Evolutionary conservation across 2,888 invertebrate species (phyloP).

Genomic region (Deladenus siricidicola): DNA sequence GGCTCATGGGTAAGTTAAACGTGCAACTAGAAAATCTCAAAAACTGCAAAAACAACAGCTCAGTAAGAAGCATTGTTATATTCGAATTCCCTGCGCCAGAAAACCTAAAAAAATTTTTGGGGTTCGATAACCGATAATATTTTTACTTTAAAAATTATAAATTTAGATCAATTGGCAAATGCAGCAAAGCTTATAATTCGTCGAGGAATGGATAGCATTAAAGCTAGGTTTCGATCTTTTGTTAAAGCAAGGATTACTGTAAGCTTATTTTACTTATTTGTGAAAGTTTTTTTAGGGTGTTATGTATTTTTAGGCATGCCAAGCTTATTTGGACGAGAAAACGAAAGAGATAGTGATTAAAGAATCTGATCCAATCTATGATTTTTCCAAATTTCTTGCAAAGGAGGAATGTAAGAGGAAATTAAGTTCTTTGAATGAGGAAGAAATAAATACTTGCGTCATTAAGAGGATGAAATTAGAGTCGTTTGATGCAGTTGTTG

Average conservation of each 20-base stretch:
- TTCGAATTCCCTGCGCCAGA: no score
- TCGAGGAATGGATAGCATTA: neutral
- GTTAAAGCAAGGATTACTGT: neutral
- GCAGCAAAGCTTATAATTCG: neutral
- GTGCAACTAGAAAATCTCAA: no score
- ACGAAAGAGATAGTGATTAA: neutral
- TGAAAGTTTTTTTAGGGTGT: neutral
- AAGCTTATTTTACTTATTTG: neutral
- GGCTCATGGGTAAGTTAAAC: no score
- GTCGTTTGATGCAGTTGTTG: neutral
- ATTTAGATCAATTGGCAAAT: neutral
- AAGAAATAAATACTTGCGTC: neutral
- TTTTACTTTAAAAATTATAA: no score
- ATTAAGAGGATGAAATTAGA: neutral
- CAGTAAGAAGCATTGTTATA: no score
- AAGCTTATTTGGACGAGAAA: neutral
- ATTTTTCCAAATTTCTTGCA: neutral
- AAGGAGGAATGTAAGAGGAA: neutral
- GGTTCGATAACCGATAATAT: no score
- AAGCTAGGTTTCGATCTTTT: neutral
- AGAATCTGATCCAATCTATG: neutral
- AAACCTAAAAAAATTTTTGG: no score
- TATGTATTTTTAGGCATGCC: neutral
- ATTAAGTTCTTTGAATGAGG: neutral
- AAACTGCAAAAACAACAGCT: no score